These are phyloP conservation scores for Anoura caudifer DNA, from an alignment of 2,113 vertebrate genomes.

Conservation along the genomic window DNA sequence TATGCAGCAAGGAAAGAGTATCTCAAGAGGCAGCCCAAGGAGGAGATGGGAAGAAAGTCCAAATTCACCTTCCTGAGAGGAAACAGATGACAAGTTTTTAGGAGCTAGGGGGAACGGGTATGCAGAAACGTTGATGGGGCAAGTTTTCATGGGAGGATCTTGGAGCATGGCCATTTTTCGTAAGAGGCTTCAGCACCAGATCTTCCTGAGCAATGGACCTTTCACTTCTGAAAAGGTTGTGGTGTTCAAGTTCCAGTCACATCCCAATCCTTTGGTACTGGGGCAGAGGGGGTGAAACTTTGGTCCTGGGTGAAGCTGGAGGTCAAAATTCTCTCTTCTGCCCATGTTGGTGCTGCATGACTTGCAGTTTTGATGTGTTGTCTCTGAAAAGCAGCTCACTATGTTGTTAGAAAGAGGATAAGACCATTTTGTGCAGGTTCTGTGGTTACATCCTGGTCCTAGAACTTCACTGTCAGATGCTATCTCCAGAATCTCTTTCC, in stretches of 20 bases:
- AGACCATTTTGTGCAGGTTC: background rate
- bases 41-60: background rate
- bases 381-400: background rate
- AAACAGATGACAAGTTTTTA: background rate
- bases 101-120: background rate
- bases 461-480: background rate
- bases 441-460: background rate
- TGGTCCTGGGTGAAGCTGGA: background rate
- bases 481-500: background rate
- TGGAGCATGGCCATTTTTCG: background rate
- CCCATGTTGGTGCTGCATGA: background rate
- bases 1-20: background rate
- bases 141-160: background rate
- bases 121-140: background rate
- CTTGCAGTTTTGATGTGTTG: background rate
- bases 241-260: background rate
- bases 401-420: background rate
- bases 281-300: background rate
- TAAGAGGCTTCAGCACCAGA: background rate
- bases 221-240: background rate
- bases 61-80: background rate
- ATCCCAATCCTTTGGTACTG: background rate
- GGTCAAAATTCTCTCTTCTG: background rate
- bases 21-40: background rate
- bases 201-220: background rate